Base-by-base conservation (phyloP, 2,888 invertebrate genomes). In the Schrankia costaestrigalis region DNA sequence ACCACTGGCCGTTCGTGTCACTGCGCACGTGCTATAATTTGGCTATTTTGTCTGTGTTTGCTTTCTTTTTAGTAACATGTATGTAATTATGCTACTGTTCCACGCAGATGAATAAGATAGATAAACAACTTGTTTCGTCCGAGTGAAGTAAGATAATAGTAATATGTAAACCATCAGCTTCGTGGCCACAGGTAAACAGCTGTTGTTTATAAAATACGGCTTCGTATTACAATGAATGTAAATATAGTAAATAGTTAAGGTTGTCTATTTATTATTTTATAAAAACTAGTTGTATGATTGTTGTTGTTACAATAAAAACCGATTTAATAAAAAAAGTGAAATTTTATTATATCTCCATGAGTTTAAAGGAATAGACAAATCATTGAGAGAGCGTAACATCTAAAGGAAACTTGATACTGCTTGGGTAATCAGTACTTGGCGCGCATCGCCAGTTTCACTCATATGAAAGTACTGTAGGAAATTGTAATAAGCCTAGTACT, bases 181-280 rank as follows among this genome's bases (percentile, higher is more conserved):
- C 17, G 35, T 18, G 41, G 47, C 50, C 49, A 36, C 50, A 35
- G 34, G 32, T 35, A 25, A 39, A 41, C 29, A 40, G 25, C 35
- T 41, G 35, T 39, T 62, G 58, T 62, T 57, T 61, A 63, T 37
- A 36, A 14, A 14, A 32, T 31, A 41, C 61, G 60, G 65, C 67
- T 77, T 82, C n/a, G 81, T 78, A 73, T 81, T 76, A 79, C 69
- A 86, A 83, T 85, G 83, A 74, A 85, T 87, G 86, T 86, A 85
- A 77, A 86, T 86, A 82, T 53, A 60, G 48, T 45, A 48, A 52
- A 53, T 58, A 64, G 63, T 62, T 75, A 69, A 70, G 71, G 40
- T 63, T 71, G 73, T 66, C 71, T 80, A 83, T 84, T 83, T 83
- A 83, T 84, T 82, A 75, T 66, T 66, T 56, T 57, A 58, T 72